Percentiles rank a stretch among this genome's conserved stretches.
Evolutionary conservation across 2,113 vertebrate species (phyloP).

Genomic region (Salvelinus alpinus): DNA sequence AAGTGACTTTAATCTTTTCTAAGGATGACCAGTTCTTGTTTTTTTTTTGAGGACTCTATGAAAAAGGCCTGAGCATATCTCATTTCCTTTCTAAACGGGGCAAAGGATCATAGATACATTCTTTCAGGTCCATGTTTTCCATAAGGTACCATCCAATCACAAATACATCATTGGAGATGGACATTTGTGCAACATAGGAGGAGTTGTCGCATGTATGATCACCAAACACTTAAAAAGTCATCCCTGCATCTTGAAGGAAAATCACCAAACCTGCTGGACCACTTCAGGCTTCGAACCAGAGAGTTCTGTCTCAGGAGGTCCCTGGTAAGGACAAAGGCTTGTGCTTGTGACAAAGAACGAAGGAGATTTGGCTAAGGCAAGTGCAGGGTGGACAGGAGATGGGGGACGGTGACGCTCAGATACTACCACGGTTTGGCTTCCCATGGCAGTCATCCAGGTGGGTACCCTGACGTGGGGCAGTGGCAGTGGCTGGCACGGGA

Average conservation of each 20-base stretch:
- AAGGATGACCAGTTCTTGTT: neutral
- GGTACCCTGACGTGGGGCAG: conserved; percentile 15
- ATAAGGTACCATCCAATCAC: no score
- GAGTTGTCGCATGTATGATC: no score
- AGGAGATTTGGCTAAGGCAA: neutral
- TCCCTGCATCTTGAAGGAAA: neutral
- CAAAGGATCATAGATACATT: neutral
- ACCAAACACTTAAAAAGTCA: no score
- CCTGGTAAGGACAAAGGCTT: conserved; percentile 22
- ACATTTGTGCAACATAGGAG: neutral
- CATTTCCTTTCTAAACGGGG: neutral
- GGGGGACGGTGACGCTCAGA: neutral
- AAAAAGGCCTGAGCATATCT: conserved; percentile 35
- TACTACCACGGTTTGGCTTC: conserved; percentile 16
- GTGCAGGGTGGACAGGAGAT: no score
- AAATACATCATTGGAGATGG: conserved; percentile 28
- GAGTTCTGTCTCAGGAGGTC: neutral
- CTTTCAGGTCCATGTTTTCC: conserved; percentile 34
- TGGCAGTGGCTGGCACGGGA: neutral
- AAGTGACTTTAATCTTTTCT: neutral
- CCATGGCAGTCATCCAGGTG: conserved; percentile 55
- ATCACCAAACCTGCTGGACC: no score
- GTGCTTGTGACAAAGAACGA: conserved; percentile 15
- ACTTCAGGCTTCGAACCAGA: no score
- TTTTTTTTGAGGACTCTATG: conserved; percentile 9